phyloP scores from a whole-genome alignment of 2,797 vertebrate species.

The Manis pentadactyla region DNA sequence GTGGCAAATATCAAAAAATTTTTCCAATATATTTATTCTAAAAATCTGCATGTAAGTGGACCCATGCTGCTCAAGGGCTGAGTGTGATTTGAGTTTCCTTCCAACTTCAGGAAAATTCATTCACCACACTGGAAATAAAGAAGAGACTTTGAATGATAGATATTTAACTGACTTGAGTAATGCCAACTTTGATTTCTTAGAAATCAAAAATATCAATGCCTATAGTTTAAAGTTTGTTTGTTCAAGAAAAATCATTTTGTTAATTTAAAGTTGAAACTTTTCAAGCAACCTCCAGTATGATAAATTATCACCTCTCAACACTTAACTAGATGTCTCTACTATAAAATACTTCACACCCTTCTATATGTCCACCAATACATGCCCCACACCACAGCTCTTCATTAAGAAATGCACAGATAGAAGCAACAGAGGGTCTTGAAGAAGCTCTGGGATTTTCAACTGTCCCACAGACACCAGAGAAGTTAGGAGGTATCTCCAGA shows the following conservation, averaged over 20 bases:
- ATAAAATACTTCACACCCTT: neutral
- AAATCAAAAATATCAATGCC: neutral
- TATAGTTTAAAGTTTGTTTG: neutral
- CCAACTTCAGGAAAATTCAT: neutral
- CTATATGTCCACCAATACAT: neutral
- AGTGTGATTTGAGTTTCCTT: neutral
- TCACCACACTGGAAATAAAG: neutral
- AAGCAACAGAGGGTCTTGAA: neutral
- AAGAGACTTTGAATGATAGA: conserved; percentile 24
- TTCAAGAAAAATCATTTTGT: neutral
- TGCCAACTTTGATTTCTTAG: conserved; percentile 16
- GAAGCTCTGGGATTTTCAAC: neutral
- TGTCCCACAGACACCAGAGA: neutral
- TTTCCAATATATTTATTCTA: too few relatives aligned
- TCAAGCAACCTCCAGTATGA: neutral
- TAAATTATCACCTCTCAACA: neutral
- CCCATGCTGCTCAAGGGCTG: too few relatives aligned
- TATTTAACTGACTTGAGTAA: neutral
- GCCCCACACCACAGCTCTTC: neutral
- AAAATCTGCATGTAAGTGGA: too few relatives aligned
- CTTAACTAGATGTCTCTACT: neutral
- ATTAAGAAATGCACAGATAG: neutral
- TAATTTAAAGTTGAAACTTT: conserved; percentile 8
- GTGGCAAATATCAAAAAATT: too few relatives aligned
- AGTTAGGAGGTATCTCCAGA: neutral